Base-by-base conservation (phyloP, 1,140 invertebrate genomes). In the Coenobita brevimanus region DNA sequence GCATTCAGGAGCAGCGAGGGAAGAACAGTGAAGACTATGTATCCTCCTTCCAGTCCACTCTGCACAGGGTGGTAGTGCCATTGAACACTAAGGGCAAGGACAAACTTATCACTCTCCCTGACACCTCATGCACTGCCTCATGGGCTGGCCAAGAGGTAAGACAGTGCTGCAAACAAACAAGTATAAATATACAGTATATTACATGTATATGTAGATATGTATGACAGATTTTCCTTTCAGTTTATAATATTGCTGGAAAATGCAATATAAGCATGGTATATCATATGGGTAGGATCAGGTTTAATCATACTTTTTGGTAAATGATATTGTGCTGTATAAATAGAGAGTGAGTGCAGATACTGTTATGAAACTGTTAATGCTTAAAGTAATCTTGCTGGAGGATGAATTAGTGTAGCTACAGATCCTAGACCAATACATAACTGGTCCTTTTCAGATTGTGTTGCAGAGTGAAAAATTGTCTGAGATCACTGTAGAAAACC, bases 101-200 rank as follows among this genome's bases (percentile, higher is more conserved):
- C 33, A 87, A 79, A 13, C 73, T 87, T 15, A 60, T 87, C n/a
- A 80, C 84, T 3, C 84, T 87, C 3, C 76, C 64, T 24, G 84
- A 64, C 50, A 87, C 84, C 0, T 73, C 84, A 0, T 87, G 84
- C 62, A 71, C 84, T 10, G 84, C 84, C n/a, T 41, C 75, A 13
- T 87, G 84, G 84, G 79, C 84, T 36, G 84, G 46, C 6, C 76
- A 87, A 38, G 84, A 87, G 84, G 84, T 81, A 80, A 17, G 57
- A 21, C 10, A 71, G 10, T 13, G 27, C n/a, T 2, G 33, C n/a
- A 71, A 71, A 43, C 3, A 43, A 43, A 3, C 17, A 67, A 24
- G 62, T 24, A 30, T 57, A 27, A 13, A 8, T 27, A 2, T 27
- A 21, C 27, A n/a, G 13, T 57, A 24, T 3, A 2, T 54, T 27